Conservation (phyloP, 2,888 invertebrate genomes). For the Netelia virgata region DNA sequence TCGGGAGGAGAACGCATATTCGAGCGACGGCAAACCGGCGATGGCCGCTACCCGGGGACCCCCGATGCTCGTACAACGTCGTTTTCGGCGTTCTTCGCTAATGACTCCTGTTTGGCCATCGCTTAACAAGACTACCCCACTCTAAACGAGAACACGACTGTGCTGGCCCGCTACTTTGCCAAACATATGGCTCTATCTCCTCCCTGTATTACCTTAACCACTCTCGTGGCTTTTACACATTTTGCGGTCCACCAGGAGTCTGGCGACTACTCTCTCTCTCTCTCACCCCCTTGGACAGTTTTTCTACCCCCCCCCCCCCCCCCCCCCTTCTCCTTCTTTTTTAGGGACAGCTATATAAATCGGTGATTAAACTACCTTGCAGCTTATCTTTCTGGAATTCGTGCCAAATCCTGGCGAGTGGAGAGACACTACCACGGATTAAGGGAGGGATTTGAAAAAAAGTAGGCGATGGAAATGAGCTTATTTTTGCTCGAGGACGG, state of each 20-base stretch:
- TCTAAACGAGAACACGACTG: slow-evolving; percentile 78
- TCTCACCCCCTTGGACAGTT: not conserved
- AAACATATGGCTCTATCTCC: slow-evolving; percentile 47
- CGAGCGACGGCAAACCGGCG: slow-evolving; percentile 57
- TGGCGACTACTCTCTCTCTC: slow-evolving; percentile 15
- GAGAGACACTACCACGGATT: slow-evolving; percentile 14
- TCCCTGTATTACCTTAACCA: slow-evolving; percentile 47
- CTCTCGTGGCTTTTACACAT: slow-evolving; percentile 48
- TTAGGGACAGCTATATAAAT: slow-evolving; percentile 37
- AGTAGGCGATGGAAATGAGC: not conserved
- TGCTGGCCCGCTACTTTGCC: slow-evolving; percentile 48
- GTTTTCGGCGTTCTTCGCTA: slow-evolving; percentile 75
- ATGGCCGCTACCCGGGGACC: slow-evolving; percentile 63
- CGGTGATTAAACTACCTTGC: slow-evolving; percentile 63
- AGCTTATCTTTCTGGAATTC: slow-evolving; percentile 66
- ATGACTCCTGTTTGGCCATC: slow-evolving; percentile 80
- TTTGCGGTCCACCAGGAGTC: slow-evolving; percentile 42
- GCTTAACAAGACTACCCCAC: slow-evolving; percentile 80
- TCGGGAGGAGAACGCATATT: slow-evolving; percentile 25
- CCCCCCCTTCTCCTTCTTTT: not conserved
- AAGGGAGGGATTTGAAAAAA: slow-evolving; percentile 7
- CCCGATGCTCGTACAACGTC: slow-evolving; percentile 65
- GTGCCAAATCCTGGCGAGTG: slow-evolving; percentile 51
- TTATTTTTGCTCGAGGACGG: slow-evolving; percentile 3
- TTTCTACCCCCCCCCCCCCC: not conserved